phyloP scores from a whole-genome alignment of 1,140 invertebrate species.

The Sycophaga agraensis region DNA sequence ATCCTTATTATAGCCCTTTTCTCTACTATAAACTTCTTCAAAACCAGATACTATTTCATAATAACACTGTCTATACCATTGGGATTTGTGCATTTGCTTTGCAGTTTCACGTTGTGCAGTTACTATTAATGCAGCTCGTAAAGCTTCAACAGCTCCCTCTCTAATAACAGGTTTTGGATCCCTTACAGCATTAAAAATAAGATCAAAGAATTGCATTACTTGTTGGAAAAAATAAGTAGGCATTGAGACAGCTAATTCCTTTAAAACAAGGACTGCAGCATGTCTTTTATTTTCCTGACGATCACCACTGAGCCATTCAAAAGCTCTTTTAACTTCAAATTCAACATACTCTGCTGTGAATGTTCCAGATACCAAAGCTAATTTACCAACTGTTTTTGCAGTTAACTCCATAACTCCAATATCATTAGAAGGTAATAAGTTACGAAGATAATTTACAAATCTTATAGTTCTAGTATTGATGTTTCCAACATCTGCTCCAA shows the following conservation, averaged over 20 bases:
- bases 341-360: slow-evolving; percentile 94
- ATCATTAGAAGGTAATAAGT: slow-evolving; percentile 87
- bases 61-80: slow-evolving; percentile 91
- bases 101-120: slow-evolving; percentile 91
- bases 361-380: slow-evolving; percentile 88
- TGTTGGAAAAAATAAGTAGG: slow-evolving; percentile 99
- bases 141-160: slow-evolving; percentile 88
- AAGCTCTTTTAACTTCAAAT: slow-evolving; percentile 92
- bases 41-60: slow-evolving; percentile 84
- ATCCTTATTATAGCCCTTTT: slow-evolving; percentile 80
- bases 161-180: slow-evolving; percentile 91
- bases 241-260: slow-evolving; percentile 92
- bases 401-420: slow-evolving; percentile 92
- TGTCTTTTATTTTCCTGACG: slow-evolving; percentile 86
- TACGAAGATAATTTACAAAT: slow-evolving; percentile 91
- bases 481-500: slow-evolving; percentile 90
- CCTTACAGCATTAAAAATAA: slow-evolving; percentile 89
- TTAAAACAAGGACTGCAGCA: slow-evolving; percentile 87
- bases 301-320: slow-evolving; percentile 90
- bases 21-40: slow-evolving; percentile 68
- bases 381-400: slow-evolving; percentile 89
- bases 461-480: slow-evolving; percentile 85
- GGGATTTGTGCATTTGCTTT: slow-evolving; percentile 85
- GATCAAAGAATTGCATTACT: slow-evolving; percentile 93
- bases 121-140: slow-evolving; percentile 89